Percentiles rank a stretch among this genome's conserved stretches.
Conservation (phyloP, 2,888 invertebrate genomes). For the Stictocephala bisonia region DNA sequence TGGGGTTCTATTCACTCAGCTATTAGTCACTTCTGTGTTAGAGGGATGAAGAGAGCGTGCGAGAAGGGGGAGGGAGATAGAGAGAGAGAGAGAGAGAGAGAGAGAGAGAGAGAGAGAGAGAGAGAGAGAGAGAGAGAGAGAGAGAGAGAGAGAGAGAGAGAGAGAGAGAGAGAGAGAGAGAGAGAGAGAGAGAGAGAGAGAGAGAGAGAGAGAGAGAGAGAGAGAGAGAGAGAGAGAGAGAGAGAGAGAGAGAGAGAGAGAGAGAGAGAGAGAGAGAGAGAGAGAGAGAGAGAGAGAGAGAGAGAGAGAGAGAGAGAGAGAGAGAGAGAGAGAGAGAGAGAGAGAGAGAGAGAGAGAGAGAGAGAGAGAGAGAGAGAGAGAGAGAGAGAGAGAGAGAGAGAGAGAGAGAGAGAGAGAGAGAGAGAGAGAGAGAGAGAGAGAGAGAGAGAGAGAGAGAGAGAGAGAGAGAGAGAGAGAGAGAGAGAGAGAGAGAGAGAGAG, state of each 20-base stretch:
- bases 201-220: not conserved
- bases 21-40: too few relatives aligned
- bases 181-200: not conserved
- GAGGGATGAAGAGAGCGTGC: not conserved
- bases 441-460: too few relatives aligned
- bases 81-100: too few relatives aligned
- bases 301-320: slow-evolving; percentile 42
- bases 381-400: not conserved
- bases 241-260: slow-evolving; percentile 27
- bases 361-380: not conserved
- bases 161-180: not conserved
- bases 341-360: not conserved
- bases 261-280: slow-evolving; percentile 26
- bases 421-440: too few relatives aligned
- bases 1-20: too few relatives aligned
- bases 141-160: not conserved
- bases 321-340: slow-evolving; percentile 40
- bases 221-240: not conserved
- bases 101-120: slow-evolving; percentile 23
- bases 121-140: not conserved
- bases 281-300: not conserved
- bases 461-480: slow-evolving; percentile 22
- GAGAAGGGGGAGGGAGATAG: too few relatives aligned
- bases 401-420: not conserved
- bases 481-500: too few relatives aligned